Percentiles rank a stretch among this genome's conserved stretches.
These are phyloP conservation scores for Aptenodytes patagonicus DNA, from an alignment of 2,113 vertebrate genomes.

Conservation along the genomic window DNA sequence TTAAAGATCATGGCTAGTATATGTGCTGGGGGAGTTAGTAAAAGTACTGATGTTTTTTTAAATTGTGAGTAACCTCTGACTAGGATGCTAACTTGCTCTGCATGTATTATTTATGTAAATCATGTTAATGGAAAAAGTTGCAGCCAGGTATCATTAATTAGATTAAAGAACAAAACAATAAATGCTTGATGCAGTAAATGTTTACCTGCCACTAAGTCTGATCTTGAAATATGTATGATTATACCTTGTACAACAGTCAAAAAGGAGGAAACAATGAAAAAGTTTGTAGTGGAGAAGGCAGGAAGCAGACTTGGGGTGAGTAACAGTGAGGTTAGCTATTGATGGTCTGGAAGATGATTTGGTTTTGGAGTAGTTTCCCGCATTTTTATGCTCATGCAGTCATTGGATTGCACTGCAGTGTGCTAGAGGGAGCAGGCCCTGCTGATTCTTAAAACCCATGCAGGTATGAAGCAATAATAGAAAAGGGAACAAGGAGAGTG, in stretches of 20 bases:
- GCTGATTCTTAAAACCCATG: not conserved
- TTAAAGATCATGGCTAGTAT: not conserved
- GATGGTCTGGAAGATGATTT: not conserved
- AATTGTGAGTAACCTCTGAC: not conserved
- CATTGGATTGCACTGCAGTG: not conserved
- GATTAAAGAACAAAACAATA: not conserved
- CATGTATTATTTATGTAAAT: not conserved
- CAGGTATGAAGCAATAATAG: not conserved
- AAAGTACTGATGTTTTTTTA: not conserved
- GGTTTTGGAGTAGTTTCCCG: not conserved
- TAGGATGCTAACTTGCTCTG: not conserved
- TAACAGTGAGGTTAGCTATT: not conserved
- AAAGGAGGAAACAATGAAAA: not conserved
- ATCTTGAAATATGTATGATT: not conserved
- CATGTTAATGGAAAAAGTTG: not conserved
- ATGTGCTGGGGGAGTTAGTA: not conserved
- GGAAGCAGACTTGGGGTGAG: not conserved
- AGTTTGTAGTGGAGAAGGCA: not conserved
- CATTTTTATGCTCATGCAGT: not conserved
- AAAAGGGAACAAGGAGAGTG: not conserved
- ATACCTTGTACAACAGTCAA: not conserved
- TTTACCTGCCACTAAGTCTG: not conserved
- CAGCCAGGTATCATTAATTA: not conserved
- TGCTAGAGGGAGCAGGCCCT: not conserved
- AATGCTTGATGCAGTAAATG: not conserved